Percentiles rank a stretch among this genome's conserved stretches.
phyloP scores from a whole-genome alignment of 2,888 invertebrate species.

The Arge pagana region DNA sequence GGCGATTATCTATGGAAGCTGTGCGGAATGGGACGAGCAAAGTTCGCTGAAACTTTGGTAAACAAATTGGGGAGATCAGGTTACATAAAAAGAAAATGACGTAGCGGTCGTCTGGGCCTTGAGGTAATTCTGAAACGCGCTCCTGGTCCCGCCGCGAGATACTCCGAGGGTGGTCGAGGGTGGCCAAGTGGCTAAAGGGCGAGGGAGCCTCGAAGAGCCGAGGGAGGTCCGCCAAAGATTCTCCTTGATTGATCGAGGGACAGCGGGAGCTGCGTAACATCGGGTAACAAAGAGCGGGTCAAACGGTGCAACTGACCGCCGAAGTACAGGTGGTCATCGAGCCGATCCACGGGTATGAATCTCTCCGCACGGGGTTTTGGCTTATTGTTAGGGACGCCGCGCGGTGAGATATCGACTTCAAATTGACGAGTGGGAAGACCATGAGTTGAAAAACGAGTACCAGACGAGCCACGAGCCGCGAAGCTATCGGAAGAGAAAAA shows the following conservation, averaged over 20 bases:
- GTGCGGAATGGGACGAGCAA: constrained; percentile 24
- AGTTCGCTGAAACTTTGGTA: constrained; percentile 36
- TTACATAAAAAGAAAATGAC: constrained; percentile 34
- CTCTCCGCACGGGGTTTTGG: neutral
- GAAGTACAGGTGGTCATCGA: constrained; percentile 2
- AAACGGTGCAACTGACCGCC: constrained; percentile 3
- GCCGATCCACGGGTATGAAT: neutral
- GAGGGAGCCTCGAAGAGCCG: too few relatives aligned
- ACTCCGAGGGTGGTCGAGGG: constrained; percentile 17
- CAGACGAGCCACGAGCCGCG: too few relatives aligned
- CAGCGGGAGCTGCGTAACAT: constrained; percentile 1
- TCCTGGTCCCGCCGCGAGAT: constrained; percentile 5
- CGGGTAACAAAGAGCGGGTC: constrained; percentile 6
- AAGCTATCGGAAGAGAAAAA: too few relatives aligned
- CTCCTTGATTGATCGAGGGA: constrained; percentile 42
- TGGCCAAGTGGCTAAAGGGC: too few relatives aligned
- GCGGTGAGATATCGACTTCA: too few relatives aligned
- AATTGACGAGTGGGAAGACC: too few relatives aligned
- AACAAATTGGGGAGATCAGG: constrained; percentile 44
- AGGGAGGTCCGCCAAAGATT: constrained; percentile 35
- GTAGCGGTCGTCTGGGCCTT: constrained; percentile 29
- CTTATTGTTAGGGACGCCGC: too few relatives aligned
- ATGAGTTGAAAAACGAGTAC: too few relatives aligned
- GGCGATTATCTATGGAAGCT: constrained; percentile 7
- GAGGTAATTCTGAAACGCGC: constrained; percentile 39